These are phyloP conservation scores for Leptinotarsa haldemani DNA, from an alignment of 2,888 invertebrate genomes.

Conservation along the genomic window DNA sequence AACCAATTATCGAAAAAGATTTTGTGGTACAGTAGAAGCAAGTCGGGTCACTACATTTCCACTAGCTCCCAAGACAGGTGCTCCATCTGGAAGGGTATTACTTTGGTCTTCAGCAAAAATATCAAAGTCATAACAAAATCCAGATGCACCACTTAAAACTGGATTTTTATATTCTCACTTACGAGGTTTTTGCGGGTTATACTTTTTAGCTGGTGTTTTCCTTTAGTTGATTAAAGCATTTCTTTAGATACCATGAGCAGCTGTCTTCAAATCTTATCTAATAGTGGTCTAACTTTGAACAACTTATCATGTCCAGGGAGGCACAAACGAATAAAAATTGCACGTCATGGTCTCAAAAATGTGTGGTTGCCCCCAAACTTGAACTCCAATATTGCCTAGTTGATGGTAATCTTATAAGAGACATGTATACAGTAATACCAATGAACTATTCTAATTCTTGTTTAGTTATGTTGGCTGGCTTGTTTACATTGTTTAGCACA, in stretches of 20 bases:
- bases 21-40: constrained; percentile 8
- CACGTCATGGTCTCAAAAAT: constrained; percentile 29
- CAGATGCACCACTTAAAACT: constrained; percentile 34
- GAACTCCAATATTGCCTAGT: constrained; percentile 31
- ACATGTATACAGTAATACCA: constrained; percentile 17
- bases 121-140: constrained; percentile 34
- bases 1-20: constrained; percentile 58
- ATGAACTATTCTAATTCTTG: constrained; percentile 13
- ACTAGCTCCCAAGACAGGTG: constrained; percentile 8
- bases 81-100: constrained; percentile 23
- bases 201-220: constrained; percentile 26
- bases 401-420: constrained; percentile 22
- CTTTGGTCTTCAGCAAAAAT: constrained; percentile 33
- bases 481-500: constrained; percentile 19
- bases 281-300: constrained; percentile 26
- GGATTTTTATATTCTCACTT: constrained; percentile 32
- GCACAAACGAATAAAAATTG: constrained; percentile 32
- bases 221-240: constrained; percentile 22
- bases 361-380: constrained; percentile 24
- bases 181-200: constrained; percentile 29
- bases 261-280: constrained; percentile 15
- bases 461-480: constrained; percentile 20
- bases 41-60: constrained; percentile 19
- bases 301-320: constrained; percentile 30
- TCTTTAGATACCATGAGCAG: constrained; percentile 21